Conservation (phyloP, 2,888 invertebrate genomes). For the Cyrtodaria siliqua region DNA sequence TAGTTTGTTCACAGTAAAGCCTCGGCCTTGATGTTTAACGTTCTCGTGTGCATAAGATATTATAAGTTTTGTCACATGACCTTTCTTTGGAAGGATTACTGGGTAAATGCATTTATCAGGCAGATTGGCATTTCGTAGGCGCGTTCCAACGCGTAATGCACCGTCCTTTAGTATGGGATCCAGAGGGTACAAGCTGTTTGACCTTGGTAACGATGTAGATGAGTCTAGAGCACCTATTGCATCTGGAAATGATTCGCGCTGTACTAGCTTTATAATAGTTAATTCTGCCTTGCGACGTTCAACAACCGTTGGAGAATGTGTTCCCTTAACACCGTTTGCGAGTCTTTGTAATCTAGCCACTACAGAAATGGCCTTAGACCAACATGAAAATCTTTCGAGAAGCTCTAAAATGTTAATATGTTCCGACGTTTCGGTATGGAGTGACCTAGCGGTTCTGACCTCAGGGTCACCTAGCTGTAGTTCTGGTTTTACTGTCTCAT, state of each 20-base stretch:
- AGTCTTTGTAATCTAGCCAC: slow-evolving; percentile 22
- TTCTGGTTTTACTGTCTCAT: slow-evolving; percentile 6
- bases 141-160: slow-evolving; percentile 29
- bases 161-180: slow-evolving; percentile 23
- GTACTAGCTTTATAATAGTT: slow-evolving; percentile 35
- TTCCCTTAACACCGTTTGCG: slow-evolving; percentile 31
- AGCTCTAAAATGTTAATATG: neutral
- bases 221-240: slow-evolving; percentile 8
- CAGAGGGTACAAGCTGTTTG: slow-evolving; percentile 34
- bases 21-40: slow-evolving; percentile 58
- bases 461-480: slow-evolving; percentile 47
- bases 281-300: slow-evolving; percentile 35
- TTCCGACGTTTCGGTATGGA: slow-evolving; percentile 17
- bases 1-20: slow-evolving; percentile 55
- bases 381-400: slow-evolving; percentile 26
- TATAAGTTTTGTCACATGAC: slow-evolving; percentile 55
- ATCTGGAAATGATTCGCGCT: slow-evolving; percentile 15
- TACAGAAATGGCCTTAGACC: slow-evolving; percentile 25
- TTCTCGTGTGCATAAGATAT: slow-evolving; percentile 48
- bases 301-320: slow-evolving; percentile 15
- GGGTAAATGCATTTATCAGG: slow-evolving; percentile 46
- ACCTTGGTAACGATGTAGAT: slow-evolving; percentile 19
- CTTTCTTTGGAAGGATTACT: slow-evolving; percentile 61
- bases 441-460: slow-evolving; percentile 16
- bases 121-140: slow-evolving; percentile 34